Evolutionary conservation across 2,113 vertebrate species (phyloP).

Genomic region (Fregetta grallaria): DNA sequence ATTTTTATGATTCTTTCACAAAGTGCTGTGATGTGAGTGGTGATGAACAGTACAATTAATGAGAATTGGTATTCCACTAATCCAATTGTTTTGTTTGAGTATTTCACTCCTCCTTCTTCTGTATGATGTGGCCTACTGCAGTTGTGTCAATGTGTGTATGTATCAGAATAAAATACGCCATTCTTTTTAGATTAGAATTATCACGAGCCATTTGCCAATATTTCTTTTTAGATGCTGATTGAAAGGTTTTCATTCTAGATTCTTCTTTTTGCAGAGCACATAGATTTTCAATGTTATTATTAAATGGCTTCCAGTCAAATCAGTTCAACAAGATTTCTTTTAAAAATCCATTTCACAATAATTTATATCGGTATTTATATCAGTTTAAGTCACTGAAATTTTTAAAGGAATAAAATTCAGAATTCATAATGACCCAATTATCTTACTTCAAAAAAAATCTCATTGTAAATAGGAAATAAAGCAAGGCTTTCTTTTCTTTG

Average conservation of each 20-base stretch:
- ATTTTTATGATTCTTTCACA: not conserved
- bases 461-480: not conserved
- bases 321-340: not conserved
- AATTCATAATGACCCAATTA: not conserved
- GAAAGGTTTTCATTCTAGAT: not conserved
- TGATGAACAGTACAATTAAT: not conserved
- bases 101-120: not conserved
- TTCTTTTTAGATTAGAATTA: not conserved
- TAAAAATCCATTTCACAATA: not conserved
- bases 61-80: not conserved
- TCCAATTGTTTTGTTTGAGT: not conserved
- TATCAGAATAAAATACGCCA: not conserved
- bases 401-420: not conserved
- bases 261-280: not conserved
- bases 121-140: not conserved
- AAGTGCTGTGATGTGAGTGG: not conserved
- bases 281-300: not conserved
- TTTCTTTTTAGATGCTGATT: not conserved
- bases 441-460: not conserved
- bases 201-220: not conserved
- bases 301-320: not conserved
- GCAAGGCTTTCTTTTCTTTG: not conserved
- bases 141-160: not conserved
- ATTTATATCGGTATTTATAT: not conserved
- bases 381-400: not conserved